Evolutionary conservation across 2,888 invertebrate genomes (phyloP).

Genomic region (Nymphalis polychloros): DNA sequence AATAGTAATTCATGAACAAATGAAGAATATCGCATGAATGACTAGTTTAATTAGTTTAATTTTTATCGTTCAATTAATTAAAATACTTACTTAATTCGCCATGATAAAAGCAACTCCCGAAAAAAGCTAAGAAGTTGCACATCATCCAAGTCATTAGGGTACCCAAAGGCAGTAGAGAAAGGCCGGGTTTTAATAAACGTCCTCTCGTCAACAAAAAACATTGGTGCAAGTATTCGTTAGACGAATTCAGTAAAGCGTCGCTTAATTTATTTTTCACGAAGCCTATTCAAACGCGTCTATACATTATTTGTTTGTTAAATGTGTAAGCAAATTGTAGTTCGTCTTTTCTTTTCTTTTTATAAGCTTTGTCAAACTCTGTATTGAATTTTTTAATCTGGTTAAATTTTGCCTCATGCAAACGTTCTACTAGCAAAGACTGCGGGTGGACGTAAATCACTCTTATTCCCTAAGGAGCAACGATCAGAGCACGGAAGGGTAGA

Average conservation of each 20-base stretch:
- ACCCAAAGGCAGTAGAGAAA: conserved; percentile 8
- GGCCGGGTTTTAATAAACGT: conserved; percentile 16
- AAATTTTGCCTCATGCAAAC: not conserved
- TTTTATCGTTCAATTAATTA: too few species aligned
- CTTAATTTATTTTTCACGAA: conserved; percentile 27
- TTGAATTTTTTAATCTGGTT: not conserved
- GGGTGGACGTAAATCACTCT: too few species aligned
- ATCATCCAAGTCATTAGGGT: conserved; percentile 11
- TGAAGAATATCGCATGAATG: too few species aligned
- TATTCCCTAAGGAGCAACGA: too few species aligned
- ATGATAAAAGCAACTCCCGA: too few species aligned
- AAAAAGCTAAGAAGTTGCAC: not conserved
- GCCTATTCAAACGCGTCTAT: not conserved
- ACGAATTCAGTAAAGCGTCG: conserved; percentile 17
- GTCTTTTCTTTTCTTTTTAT: not conserved
- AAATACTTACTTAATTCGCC: too few species aligned
- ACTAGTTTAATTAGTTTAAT: too few species aligned
- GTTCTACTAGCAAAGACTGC: too few species aligned
- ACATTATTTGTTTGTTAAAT: conserved; percentile 25
- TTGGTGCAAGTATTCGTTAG: conserved; percentile 10
- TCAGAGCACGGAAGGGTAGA: too few species aligned
- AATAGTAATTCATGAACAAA: too few species aligned
- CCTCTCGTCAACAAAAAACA: conserved; percentile 7
- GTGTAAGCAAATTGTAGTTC: not conserved
- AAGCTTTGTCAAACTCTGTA: not conserved